Percentiles rank a stretch among this genome's conserved stretches.
These are phyloP conservation scores for Cephalopholis sonnerati DNA, from an alignment of 2,113 vertebrate species.

Conservation along the genomic window DNA sequence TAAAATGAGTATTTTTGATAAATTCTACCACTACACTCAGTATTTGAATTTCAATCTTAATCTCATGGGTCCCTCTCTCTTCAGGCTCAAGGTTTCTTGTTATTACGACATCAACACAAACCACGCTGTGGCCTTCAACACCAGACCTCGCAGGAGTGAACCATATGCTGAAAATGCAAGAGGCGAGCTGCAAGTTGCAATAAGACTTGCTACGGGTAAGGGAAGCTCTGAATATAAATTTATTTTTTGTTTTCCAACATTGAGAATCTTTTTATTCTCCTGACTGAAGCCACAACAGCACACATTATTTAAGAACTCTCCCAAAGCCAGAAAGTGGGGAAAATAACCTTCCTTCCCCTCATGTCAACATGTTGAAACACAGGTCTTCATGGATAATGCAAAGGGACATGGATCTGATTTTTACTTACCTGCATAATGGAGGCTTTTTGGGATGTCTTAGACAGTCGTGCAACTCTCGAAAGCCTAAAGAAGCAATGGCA, in stretches of 20 bases:
- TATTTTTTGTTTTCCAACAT: background rate
- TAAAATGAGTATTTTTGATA: background rate
- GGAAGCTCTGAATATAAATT: background rate
- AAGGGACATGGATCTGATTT: background rate
- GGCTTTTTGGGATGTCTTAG: background rate
- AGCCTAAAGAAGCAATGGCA: too few relatives aligned
- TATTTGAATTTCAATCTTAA: too few relatives aligned
- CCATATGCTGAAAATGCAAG: constrained; percentile 59
- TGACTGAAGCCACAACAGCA: background rate
- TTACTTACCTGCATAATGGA: background rate
- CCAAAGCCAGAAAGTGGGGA: too few relatives aligned
- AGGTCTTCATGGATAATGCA: background rate
- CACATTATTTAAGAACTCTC: background rate
- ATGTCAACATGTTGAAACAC: too few relatives aligned
- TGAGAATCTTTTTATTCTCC: background rate
- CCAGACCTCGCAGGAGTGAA: constrained; percentile 56
- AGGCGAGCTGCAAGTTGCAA: constrained; percentile 63
- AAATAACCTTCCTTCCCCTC: too few relatives aligned
- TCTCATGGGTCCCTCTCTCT: background rate
- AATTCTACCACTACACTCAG: background rate
- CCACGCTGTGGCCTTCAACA: constrained; percentile 50
- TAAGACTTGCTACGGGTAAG: constrained; percentile 78
- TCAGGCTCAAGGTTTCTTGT: constrained; percentile 76
- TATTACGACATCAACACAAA: constrained; percentile 74
- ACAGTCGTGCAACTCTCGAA: background rate